phyloP scores from a whole-genome alignment of 2,113 vertebrate species.

The Egretta garzetta region DNA sequence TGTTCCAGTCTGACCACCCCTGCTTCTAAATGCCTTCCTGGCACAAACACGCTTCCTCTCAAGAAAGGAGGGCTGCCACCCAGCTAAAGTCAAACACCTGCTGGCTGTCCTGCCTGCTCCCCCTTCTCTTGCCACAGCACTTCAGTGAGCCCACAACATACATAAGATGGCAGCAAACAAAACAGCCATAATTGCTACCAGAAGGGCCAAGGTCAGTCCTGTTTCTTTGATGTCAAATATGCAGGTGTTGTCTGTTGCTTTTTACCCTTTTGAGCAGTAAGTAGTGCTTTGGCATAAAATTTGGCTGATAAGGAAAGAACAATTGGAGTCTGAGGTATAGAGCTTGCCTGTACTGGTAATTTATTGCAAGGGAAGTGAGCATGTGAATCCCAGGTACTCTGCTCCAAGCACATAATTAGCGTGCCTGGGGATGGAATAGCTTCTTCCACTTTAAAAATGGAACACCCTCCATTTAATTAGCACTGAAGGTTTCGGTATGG shows the following conservation, averaged over 20 bases:
- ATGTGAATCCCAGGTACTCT: not conserved
- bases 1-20: not conserved
- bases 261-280: not conserved
- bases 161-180: not conserved
- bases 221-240: not conserved
- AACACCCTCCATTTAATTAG: not conserved
- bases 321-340: not conserved
- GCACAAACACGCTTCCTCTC: not conserved
- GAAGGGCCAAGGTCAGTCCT: not conserved
- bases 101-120: not conserved
- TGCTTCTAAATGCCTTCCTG: not conserved
- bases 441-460: not conserved
- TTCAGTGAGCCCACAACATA: not conserved
- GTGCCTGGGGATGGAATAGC: not conserved
- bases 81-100: not conserved
- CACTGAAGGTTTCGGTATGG: not conserved
- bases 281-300: not conserved
- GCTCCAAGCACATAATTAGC: not conserved
- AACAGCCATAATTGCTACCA: not conserved
- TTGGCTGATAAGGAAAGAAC: not conserved
- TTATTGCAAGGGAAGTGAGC: not conserved
- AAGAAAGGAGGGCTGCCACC: not conserved
- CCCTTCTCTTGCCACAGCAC: not conserved
- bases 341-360: not conserved
- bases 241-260: not conserved